Evolutionary conservation across 2,113 vertebrate genomes (phyloP).

Genomic region (Brienomyrus brachyistius): DNA sequence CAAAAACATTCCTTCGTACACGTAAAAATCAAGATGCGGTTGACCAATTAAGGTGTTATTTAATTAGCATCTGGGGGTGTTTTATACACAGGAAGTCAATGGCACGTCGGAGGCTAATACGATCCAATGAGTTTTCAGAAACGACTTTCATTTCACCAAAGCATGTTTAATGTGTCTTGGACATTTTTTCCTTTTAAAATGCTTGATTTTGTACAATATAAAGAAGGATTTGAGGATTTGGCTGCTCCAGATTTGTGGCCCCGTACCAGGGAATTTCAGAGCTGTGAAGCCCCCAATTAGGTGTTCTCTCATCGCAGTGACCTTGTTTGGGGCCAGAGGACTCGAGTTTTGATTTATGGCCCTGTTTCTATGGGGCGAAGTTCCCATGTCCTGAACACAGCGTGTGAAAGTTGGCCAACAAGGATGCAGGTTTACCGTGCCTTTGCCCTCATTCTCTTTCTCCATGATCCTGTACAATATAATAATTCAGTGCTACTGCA

Average conservation of each 20-base stretch:
- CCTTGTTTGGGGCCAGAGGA: neutral
- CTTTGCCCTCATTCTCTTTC: neutral
- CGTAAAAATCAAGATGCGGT: neutral
- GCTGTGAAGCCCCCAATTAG: neutral
- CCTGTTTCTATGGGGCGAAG: neutral
- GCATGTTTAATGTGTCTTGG: neutral
- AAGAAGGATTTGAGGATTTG: neutral
- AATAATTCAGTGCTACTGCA: neutral
- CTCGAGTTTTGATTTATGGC: neutral
- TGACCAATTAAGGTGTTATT: neutral
- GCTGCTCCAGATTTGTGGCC: neutral
- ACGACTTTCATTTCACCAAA: neutral
- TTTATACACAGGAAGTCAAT: neutral
- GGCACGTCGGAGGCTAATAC: slow-evolving; percentile 34
- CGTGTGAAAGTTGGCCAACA: neutral
- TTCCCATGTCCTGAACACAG: neutral
- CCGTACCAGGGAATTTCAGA: neutral
- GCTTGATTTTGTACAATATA: neutral
- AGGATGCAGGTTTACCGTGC: neutral
- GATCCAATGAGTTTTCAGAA: slow-evolving; percentile 36
- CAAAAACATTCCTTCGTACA: neutral
- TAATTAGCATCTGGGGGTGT: neutral
- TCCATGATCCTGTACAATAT: neutral
- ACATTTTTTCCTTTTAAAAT: neutral
- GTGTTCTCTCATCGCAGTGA: neutral